phyloP scores from a whole-genome alignment of 2,888 invertebrate species.

The Hartigia nigra region DNA sequence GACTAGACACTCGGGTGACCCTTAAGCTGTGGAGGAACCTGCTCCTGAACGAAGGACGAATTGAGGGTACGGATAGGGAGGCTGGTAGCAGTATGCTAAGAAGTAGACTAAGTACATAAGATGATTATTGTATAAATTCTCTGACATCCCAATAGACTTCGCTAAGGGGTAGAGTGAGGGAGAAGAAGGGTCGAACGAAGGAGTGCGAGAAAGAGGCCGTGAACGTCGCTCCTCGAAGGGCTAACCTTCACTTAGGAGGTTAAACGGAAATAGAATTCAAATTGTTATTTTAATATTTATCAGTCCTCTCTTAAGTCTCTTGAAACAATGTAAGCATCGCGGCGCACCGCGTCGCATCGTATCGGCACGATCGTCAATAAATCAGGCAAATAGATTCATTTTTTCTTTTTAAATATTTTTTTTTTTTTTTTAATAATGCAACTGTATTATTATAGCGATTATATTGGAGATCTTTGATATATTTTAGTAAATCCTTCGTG shows the following conservation, averaged over 20 bases:
- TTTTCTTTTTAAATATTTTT: too few relatives aligned
- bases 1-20: not conserved
- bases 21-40: not conserved
- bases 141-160: not conserved
- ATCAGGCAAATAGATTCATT: too few relatives aligned
- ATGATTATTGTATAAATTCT: slow-evolving; percentile 49
- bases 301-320: slow-evolving; percentile 40
- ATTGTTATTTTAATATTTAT: slow-evolving; percentile 59
- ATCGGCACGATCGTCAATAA: not conserved
- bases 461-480: too few relatives aligned
- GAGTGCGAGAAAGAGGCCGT: not conserved
- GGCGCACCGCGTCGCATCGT: not conserved
- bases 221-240: not conserved
- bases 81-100: slow-evolving; percentile 33
- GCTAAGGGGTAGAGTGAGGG: not conserved
- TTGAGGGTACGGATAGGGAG: not conserved
- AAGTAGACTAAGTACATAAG: slow-evolving; percentile 35
- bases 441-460: too few relatives aligned
- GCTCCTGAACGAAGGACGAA: not conserved
- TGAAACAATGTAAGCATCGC: slow-evolving; percentile 17
- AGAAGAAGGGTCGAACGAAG: not conserved
- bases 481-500: too few relatives aligned
- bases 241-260: slow-evolving; percentile 15
- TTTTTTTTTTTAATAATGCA: too few relatives aligned
- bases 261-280: slow-evolving; percentile 53